Evolutionary conservation across 92 coral and sea anemone genomes (phyloP).

Genomic region (Epizoanthus stellaris): DNA sequence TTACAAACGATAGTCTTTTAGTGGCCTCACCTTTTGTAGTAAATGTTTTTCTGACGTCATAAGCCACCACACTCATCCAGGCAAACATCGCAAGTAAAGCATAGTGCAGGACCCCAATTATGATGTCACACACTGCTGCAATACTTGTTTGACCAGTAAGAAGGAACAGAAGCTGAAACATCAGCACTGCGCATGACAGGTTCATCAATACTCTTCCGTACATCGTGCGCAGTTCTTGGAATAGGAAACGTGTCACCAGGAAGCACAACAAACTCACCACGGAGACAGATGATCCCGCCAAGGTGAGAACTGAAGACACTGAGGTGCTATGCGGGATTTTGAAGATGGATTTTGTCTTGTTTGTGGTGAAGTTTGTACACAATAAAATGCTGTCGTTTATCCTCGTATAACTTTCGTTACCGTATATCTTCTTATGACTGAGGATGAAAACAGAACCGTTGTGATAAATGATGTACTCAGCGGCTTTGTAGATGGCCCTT

Average conservation of each 20-base stretch:
- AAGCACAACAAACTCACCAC: background rate
- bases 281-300: background rate
- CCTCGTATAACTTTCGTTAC: background rate
- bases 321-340: background rate
- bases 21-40: constrained; percentile 1
- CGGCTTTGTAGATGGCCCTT: background rate
- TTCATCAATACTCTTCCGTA: background rate
- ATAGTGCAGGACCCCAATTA: background rate
- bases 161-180: background rate
- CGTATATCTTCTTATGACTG: background rate
- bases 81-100: background rate
- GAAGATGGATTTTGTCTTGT: background rate
- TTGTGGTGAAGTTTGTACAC: background rate
- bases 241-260: background rate
- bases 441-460: background rate
- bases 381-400: background rate
- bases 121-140: background rate
- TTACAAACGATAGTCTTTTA: too few relatives aligned
- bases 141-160: background rate
- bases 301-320: background rate
- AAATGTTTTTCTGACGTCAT: background rate
- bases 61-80: constrained; percentile 10
- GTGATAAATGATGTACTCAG: background rate
- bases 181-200: background rate
- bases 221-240: background rate